Conservation (phyloP, 1,140 invertebrate genomes). For the Ips typographus region DNA sequence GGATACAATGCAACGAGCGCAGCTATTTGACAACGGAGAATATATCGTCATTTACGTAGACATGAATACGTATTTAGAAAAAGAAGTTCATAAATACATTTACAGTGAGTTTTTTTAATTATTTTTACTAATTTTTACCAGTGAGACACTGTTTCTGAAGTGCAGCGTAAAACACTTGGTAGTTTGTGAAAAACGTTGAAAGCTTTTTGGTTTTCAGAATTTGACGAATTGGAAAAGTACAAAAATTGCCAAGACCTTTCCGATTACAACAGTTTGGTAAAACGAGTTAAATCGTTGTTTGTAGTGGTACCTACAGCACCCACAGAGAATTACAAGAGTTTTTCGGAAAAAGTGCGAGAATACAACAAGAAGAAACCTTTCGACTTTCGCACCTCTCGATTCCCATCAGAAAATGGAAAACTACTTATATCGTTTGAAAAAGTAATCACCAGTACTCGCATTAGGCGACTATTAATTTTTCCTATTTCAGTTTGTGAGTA, state of each 20-base stretch:
- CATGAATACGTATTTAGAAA: slow-evolving; percentile 78
- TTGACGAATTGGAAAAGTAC: slow-evolving; percentile 59
- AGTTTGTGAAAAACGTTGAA: too few relatives aligned
- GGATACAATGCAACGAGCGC: slow-evolving; percentile 82
- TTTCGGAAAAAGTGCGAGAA: slow-evolving; percentile 72
- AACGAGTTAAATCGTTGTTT: slow-evolving; percentile 75
- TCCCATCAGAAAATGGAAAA: slow-evolving; percentile 44
- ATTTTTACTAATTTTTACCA: not conserved
- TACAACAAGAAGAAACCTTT: slow-evolving; percentile 79
- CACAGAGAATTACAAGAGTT: slow-evolving; percentile 70
- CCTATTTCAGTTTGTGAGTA: slow-evolving; percentile 77
- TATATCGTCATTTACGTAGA: slow-evolving; percentile 96
- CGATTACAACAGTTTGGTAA: slow-evolving; percentile 62
- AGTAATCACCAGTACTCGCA: slow-evolving; percentile 29
- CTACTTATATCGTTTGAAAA: slow-evolving; percentile 52
- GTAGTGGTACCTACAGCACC: slow-evolving; percentile 85
- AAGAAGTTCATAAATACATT: slow-evolving; percentile 81
- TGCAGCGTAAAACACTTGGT: too few relatives aligned
- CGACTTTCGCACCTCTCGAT: slow-evolving; percentile 57
- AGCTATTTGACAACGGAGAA: slow-evolving; percentile 86
- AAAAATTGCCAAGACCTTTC: slow-evolving; percentile 62
- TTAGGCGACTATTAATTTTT: not conserved
- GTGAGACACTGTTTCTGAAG: not conserved
- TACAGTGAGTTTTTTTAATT: slow-evolving; percentile 69
- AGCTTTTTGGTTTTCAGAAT: slow-evolving; percentile 45